phyloP scores from a whole-genome alignment of 2,797 vertebrate genomes.

The Microtus agrestis region DNA sequence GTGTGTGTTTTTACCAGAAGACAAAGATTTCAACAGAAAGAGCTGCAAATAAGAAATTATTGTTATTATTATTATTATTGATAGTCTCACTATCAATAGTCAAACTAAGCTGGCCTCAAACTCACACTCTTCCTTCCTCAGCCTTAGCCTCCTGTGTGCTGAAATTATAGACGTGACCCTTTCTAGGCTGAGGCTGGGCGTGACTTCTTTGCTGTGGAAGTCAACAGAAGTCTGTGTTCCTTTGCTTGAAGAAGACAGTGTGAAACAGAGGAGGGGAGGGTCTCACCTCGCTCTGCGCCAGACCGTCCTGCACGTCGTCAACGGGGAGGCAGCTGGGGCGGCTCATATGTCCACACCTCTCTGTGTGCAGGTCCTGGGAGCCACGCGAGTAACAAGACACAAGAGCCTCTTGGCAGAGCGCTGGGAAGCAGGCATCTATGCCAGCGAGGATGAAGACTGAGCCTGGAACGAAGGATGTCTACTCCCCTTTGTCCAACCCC shows the following conservation, averaged over 20 bases:
- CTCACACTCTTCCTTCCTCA: neutral
- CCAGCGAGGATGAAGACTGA: constrained; percentile 87
- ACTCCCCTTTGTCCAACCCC: accelerated
- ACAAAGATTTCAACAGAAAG: neutral
- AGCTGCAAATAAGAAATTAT: neutral
- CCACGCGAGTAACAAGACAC: constrained; percentile 92
- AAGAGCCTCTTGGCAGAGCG: constrained; percentile 90
- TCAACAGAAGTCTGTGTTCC: neutral
- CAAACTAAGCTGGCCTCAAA: neutral
- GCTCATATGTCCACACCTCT: neutral
- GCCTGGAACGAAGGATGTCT: accelerated
- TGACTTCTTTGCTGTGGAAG: neutral
- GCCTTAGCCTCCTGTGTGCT: neutral
- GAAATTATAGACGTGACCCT: neutral
- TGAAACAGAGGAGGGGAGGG: neutral
- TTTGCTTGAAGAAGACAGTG: neutral
- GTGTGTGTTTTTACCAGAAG: neutral
- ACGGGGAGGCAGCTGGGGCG: accelerated
- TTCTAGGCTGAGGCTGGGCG: neutral
- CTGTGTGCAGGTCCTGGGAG: constrained; percentile 91
- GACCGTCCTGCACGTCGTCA: neutral
- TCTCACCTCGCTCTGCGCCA: neutral
- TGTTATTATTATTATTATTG: neutral
- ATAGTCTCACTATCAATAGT: neutral
- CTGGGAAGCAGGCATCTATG: constrained; percentile 93